Conservation (phyloP, 1,140 invertebrate species). For the Hypsibius dujardini region DNA sequence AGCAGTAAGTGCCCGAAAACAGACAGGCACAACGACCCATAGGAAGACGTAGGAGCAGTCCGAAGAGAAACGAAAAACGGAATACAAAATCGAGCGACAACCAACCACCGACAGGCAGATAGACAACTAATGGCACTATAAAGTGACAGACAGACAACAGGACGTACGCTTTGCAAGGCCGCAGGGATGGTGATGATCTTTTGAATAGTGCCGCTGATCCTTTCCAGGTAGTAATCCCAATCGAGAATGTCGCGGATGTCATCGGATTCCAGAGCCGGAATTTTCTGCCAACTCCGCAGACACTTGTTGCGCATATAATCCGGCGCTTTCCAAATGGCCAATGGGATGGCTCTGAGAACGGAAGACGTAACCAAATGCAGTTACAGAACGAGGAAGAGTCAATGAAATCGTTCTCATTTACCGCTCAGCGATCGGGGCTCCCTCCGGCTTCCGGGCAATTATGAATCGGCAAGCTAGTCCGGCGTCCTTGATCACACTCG, state of each 20-base stretch:
- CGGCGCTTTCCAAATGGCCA: conserved; percentile 80
- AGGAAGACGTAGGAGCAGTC: too few relatives aligned
- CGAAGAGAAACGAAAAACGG: too few relatives aligned
- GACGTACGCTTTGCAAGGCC: conserved; percentile 59
- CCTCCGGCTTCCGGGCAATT: conserved; percentile 84
- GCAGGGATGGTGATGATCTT: conserved; percentile 99
- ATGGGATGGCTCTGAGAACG: conserved; percentile 55
- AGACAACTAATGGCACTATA: too few relatives aligned
- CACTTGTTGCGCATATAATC: conserved; percentile 67
- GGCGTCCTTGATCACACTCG: conserved; percentile 98
- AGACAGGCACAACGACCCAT: too few relatives aligned
- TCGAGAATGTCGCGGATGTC: conserved; percentile 85
- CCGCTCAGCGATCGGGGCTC: conserved; percentile 67
- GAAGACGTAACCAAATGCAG: background rate
- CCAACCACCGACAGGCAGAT: too few relatives aligned
- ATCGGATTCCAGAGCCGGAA: conserved; percentile 52
- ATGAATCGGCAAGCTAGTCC: conserved; percentile 88
- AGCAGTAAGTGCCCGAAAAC: too few relatives aligned
- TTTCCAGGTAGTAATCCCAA: conserved; percentile 94
- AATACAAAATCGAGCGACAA: too few relatives aligned
- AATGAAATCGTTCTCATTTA: background rate
- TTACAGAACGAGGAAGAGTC: too few relatives aligned
- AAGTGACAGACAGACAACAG: too few relatives aligned
- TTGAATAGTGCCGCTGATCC: conserved; percentile 78
- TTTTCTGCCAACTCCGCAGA: conserved; percentile 82